phyloP scores from a whole-genome alignment of 2,888 invertebrate genomes.

The Melieria omissa region DNA sequence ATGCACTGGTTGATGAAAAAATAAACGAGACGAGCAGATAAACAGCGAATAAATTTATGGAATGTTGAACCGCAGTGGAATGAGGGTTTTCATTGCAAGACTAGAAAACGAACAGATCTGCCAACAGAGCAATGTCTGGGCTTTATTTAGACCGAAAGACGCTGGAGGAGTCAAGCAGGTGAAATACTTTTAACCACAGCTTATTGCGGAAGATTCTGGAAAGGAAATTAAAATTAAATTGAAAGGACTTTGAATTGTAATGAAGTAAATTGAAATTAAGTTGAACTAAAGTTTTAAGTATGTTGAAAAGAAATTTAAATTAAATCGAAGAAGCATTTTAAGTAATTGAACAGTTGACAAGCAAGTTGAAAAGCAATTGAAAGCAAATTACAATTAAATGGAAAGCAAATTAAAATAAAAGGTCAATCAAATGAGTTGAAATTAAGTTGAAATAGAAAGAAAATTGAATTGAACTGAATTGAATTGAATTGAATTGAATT shows the following conservation, averaged over 20 bases:
- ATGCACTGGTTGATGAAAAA: too few species aligned
- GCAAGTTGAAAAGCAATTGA: neutral
- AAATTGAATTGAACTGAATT: conserved; percentile 4
- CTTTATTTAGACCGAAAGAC: too few species aligned
- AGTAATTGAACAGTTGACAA: neutral
- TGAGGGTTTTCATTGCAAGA: too few species aligned
- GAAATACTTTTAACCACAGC: too few species aligned
- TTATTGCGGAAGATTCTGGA: neutral
- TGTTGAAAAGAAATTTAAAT: neutral
- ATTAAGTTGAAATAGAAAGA: neutral
- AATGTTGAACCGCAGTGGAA: too few species aligned
- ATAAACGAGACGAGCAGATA: too few species aligned
- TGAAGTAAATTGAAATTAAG: conserved; percentile 13
- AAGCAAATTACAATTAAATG: neutral
- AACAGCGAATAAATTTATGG: too few species aligned
- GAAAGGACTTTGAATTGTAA: conserved; percentile 8
- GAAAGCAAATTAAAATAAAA: conserved; percentile 1
- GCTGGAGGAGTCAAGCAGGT: too few species aligned
- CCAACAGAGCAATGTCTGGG: too few species aligned
- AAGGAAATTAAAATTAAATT: conserved; percentile 15
- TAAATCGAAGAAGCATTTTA: neutral
- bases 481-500: conserved; percentile 20
- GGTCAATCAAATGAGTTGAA: neutral
- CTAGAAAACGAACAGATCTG: too few species aligned
- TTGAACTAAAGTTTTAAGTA: neutral